A percentile compares a stretch with the other conserved stretches of the same genome.
phyloP scores from a whole-genome alignment of 1,140 invertebrate species.

The Lethocerus indicus region DNA sequence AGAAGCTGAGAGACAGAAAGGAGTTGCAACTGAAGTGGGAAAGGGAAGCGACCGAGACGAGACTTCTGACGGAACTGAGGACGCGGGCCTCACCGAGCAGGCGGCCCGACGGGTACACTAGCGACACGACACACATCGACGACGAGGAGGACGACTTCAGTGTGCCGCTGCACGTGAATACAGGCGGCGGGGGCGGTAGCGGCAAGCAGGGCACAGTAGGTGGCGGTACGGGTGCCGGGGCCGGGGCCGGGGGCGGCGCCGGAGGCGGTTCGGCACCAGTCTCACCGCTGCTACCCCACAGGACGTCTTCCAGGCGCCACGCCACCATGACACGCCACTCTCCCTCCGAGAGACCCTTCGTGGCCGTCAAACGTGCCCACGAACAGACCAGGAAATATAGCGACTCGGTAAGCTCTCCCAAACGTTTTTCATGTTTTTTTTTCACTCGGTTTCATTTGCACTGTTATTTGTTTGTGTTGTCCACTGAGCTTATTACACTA shows the following conservation, averaged over 20 bases:
- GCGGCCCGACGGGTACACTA: conserved; percentile 41
- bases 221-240: too few relatives aligned
- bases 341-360: conserved; percentile 32
- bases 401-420: background rate
- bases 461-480: too few relatives aligned
- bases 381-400: conserved; percentile 31
- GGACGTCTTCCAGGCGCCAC: conserved; percentile 42
- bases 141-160: conserved; percentile 49
- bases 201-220: too few relatives aligned
- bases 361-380: conserved; percentile 42
- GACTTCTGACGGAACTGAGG: too few relatives aligned
- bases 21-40: conserved; percentile 48
- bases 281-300: conserved; percentile 36
- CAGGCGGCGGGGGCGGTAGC: conserved; percentile 22
- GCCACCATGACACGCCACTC: too few relatives aligned
- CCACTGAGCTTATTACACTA: too few relatives aligned
- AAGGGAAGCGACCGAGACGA: conserved; percentile 33
- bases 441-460: too few relatives aligned
- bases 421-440: too few relatives aligned
- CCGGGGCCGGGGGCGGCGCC: too few relatives aligned
- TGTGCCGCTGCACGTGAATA: conserved; percentile 45
- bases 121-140: conserved; percentile 56
- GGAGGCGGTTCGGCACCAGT: conserved; percentile 32
- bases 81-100: conserved; percentile 26
- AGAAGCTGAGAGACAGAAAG: conserved; percentile 49